Percentiles rank a stretch among this genome's conserved stretches.
Conservation (phyloP, 2,797 vertebrate species). For the Argya squamiceps region DNA sequence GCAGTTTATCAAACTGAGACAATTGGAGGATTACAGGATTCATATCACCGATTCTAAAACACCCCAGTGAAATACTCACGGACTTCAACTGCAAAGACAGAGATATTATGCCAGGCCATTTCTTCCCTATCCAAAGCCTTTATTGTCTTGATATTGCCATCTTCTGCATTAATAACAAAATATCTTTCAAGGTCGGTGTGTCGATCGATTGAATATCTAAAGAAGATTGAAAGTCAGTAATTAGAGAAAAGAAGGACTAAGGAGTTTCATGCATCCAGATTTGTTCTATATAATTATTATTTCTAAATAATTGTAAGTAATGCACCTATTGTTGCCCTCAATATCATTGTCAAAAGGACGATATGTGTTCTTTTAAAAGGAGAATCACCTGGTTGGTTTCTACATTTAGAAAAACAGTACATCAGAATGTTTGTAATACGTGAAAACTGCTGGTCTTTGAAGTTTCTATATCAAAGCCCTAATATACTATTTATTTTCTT, state of each 20-base stretch:
- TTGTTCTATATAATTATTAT: not conserved
- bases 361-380: not conserved
- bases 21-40: not conserved
- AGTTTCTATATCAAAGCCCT: not conserved
- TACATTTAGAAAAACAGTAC: not conserved
- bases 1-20: not conserved
- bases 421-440: constrained; percentile 32
- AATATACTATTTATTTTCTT: not conserved
- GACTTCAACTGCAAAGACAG: constrained; percentile 92
- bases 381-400: not conserved
- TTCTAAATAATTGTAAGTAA: not conserved
- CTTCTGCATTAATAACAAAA: constrained; percentile 89
- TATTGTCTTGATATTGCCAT: constrained; percentile 91
- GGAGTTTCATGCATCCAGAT: constrained; percentile 36
- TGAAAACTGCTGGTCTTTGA: constrained; percentile 34
- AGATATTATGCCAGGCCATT: constrained; percentile 94
- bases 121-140: constrained; percentile 92
- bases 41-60: not conserved
- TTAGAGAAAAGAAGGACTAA: constrained; percentile 54
- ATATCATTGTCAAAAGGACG: constrained; percentile 4
- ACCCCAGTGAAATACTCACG: constrained; percentile 79
- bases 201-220: constrained; percentile 93
- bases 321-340: not conserved
- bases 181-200: constrained; percentile 96
- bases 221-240: constrained; percentile 54